These are phyloP conservation scores for Chiroxiphia lanceolata DNA, from an alignment of 2,797 vertebrate species.

Conservation along the genomic window DNA sequence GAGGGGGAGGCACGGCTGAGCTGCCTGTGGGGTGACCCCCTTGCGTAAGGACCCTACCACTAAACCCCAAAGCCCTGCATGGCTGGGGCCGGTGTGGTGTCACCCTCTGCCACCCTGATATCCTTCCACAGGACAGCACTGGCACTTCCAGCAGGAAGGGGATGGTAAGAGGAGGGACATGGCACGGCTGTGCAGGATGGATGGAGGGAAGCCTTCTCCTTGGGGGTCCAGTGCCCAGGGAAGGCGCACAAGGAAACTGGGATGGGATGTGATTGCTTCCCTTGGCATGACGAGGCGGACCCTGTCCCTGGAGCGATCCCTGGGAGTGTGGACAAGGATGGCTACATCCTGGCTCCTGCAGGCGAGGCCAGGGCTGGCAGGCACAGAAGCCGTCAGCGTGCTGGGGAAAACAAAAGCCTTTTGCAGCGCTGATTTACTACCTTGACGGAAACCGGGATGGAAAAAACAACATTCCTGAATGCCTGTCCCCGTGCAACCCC, in stretches of 20 bases:
- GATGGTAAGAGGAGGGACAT: fast-evolving
- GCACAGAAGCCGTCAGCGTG: not conserved
- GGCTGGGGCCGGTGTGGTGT: not conserved
- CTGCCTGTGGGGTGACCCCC: not conserved
- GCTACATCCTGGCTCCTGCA: not conserved
- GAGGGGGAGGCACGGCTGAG: fast-evolving
- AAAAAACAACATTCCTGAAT: conserved; percentile 44
- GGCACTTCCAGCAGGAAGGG: not conserved
- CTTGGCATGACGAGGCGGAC: not conserved
- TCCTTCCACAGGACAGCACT: fast-evolving
- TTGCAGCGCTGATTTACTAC: conserved; percentile 34
- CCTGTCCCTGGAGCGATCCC: fast-evolving
- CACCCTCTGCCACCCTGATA: not conserved
- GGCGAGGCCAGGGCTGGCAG: not conserved
- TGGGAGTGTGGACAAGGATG: not conserved
- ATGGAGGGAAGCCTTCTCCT: not conserved
- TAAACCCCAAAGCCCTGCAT: not conserved
- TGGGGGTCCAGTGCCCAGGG: fast-evolving
- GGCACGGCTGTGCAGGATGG: not conserved
- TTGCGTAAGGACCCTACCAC: fast-evolving
- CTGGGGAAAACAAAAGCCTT: conserved; percentile 40
- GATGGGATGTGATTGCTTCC: not conserved
- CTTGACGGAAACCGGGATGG: conserved; percentile 7
- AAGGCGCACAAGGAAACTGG: fast-evolving
- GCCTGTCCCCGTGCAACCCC: not conserved